Percentiles rank a stretch among this genome's conserved stretches.
Conservation (phyloP, 2,888 invertebrate genomes). For the Caenorhabditis sp. region DNA sequence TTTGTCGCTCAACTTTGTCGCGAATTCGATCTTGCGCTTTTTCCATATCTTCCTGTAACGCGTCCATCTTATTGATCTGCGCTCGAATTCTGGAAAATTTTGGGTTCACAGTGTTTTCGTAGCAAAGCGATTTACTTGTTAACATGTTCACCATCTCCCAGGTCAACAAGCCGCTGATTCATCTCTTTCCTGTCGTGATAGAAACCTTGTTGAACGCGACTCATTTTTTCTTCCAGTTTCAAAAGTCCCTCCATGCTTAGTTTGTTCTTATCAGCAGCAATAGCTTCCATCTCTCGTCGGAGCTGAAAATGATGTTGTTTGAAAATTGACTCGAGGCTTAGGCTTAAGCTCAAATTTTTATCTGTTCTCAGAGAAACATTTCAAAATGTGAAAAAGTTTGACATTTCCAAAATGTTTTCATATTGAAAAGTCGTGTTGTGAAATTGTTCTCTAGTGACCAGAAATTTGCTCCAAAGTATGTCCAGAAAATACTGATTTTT, state of each 20-base stretch:
- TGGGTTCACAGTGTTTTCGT: not conserved
- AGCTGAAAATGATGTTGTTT: constrained; percentile 53
- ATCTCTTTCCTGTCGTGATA: constrained; percentile 49
- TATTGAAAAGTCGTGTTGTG: no score
- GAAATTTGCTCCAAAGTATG: no score
- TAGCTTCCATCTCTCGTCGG: constrained; percentile 69
- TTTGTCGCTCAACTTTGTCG: constrained; percentile 69
- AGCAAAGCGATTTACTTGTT: constrained; percentile 21
- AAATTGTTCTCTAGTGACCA: no score
- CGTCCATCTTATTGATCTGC: constrained; percentile 63
- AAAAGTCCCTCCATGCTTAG: constrained; percentile 69
- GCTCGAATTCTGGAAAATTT: constrained; percentile 32
- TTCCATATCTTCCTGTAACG: constrained; percentile 67
- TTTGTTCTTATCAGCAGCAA: constrained; percentile 69
- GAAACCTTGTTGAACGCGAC: constrained; percentile 61
- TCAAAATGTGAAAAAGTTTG: no score
- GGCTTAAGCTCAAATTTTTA: no score
- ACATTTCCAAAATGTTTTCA: no score
- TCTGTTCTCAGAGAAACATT: no score
- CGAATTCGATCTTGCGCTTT: constrained; percentile 63
- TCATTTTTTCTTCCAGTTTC: constrained; percentile 69
- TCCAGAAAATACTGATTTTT: no score
- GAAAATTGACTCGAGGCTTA: no score
- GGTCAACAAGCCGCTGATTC: constrained; percentile 26
- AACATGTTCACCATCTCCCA: constrained; percentile 45